Evolutionary conservation across 2,888 invertebrate genomes (phyloP).

Genomic region (Nowickia ferox): DNA sequence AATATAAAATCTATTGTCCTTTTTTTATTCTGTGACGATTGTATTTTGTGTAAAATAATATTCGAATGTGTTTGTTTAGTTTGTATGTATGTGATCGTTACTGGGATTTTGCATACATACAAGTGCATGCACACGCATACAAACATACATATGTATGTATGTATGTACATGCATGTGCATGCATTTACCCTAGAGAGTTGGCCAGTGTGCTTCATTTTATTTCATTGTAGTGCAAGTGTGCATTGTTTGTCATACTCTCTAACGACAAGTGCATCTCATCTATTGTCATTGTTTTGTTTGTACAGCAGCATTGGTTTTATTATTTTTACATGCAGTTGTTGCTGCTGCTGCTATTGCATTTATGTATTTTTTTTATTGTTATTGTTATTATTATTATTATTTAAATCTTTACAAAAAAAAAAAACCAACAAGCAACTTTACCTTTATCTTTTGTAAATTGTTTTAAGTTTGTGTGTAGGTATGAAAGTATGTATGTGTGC

Average conservation of each 20-base stretch:
- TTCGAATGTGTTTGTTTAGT: slow-evolving; percentile 3
- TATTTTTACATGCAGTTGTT: slow-evolving; percentile 17
- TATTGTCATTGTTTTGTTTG: slow-evolving; percentile 65
- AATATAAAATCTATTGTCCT: slow-evolving; percentile 67
- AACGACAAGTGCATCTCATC: slow-evolving; percentile 69
- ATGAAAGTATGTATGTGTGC: slow-evolving; percentile 51
- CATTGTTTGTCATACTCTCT: slow-evolving; percentile 69
- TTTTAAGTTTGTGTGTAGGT: slow-evolving; percentile 24
- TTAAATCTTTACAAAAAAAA: slow-evolving; percentile 54
- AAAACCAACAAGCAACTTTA: slow-evolving; percentile 54
- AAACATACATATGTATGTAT: slow-evolving; percentile 21
- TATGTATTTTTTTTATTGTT: slow-evolving; percentile 11
- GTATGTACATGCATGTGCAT: background rate
- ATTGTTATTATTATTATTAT: slow-evolving; percentile 61
- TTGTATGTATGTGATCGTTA: slow-evolving; percentile 35
- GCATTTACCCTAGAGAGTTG: slow-evolving; percentile 53
- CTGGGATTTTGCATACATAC: slow-evolving; percentile 42
- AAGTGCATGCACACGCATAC: background rate
- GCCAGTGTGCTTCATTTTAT: slow-evolving; percentile 54
- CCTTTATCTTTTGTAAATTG: slow-evolving; percentile 68
- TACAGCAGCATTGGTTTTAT: slow-evolving; percentile 46
- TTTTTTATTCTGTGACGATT: slow-evolving; percentile 51
- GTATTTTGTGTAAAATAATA: slow-evolving; percentile 61
- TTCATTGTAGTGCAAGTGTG: slow-evolving; percentile 68
- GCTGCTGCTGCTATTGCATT: slow-evolving; percentile 15